These are phyloP conservation scores for Mylabris sibirica DNA, from an alignment of 2,888 invertebrate species.

Conservation along the genomic window DNA sequence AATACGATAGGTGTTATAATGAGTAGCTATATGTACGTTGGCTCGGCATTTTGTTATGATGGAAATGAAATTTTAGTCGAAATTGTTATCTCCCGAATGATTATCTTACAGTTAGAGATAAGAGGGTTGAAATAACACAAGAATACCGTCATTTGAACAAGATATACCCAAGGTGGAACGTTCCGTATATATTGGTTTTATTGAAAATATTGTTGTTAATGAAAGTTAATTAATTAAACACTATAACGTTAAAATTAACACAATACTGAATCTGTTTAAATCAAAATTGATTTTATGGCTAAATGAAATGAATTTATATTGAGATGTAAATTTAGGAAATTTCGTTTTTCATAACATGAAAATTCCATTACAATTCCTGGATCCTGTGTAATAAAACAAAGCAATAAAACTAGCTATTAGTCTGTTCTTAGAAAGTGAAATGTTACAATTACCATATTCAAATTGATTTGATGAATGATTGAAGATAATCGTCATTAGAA, in stretches of 20 bases:
- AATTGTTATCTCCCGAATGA: neutral
- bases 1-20: neutral
- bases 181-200: too few species aligned
- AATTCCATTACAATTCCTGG: conserved; percentile 16
- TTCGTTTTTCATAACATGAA: conserved; percentile 17
- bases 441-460: neutral
- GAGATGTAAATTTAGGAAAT: conserved; percentile 20
- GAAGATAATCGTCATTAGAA: neutral
- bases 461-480: conserved; percentile 5
- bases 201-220: neutral
- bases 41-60: neutral
- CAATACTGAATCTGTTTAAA: neutral
- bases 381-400: conserved; percentile 18
- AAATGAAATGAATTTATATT: conserved; percentile 13
- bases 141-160: neutral
- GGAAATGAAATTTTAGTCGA: neutral
- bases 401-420: conserved; percentile 14
- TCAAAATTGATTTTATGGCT: conserved; percentile 4
- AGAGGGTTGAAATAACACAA: neutral
- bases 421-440: neutral
- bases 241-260: neutral
- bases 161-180: too few species aligned
- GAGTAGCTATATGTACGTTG: neutral
- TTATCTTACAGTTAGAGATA: neutral
- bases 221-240: neutral